Conservation (phyloP, 2,113 vertebrate species). For the Dasypus novemcinctus region DNA sequence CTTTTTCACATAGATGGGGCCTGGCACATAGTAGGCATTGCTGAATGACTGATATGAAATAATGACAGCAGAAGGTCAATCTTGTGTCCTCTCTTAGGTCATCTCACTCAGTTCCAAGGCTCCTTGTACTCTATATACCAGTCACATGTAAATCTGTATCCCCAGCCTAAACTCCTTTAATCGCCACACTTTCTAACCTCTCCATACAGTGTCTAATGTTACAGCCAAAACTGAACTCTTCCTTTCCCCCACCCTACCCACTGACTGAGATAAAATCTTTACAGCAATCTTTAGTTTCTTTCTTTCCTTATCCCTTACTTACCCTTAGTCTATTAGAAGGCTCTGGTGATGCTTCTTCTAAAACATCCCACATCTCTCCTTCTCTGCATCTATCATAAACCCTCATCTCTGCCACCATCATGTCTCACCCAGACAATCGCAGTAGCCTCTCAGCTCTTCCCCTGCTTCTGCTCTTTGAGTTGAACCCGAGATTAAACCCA, state of each 20-base stretch:
- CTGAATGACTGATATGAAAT: background rate
- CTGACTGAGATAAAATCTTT: background rate
- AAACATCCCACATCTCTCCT: background rate
- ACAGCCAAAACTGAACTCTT: background rate
- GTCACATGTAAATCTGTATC: background rate
- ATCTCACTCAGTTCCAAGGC: background rate
- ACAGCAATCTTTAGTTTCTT: background rate
- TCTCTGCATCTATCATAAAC: background rate
- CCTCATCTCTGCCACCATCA: background rate
- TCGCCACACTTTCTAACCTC: background rate
- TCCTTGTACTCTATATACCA: background rate
- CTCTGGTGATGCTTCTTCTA: background rate
- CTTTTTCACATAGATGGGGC: background rate
- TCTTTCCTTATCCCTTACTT: background rate
- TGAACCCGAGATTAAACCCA: too few relatives aligned
- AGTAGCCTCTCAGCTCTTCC: background rate
- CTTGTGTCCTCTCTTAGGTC: background rate
- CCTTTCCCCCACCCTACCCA: background rate
- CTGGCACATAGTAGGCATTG: background rate
- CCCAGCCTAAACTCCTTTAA: background rate
- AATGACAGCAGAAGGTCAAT: background rate
- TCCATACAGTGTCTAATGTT: background rate
- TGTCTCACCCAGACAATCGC: background rate
- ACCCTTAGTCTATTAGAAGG: background rate
- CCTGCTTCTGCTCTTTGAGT: background rate